A percentile compares a stretch with the other conserved stretches of the same genome.
Conservation (phyloP, 2,113 vertebrate species). For the Ammodytes dubius region DNA sequence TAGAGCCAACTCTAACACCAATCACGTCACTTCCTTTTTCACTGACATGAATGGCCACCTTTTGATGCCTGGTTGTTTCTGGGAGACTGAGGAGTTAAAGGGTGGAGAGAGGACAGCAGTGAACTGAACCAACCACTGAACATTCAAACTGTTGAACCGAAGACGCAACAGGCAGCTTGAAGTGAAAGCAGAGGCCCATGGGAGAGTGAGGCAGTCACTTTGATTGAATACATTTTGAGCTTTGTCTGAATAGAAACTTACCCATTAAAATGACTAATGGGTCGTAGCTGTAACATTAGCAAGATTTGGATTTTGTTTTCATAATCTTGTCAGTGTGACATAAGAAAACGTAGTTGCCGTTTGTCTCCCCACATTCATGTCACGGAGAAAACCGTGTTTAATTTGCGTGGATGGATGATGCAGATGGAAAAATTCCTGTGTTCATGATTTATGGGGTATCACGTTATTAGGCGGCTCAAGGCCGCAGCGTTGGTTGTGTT, state of each 20-base stretch:
- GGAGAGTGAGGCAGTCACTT: background rate
- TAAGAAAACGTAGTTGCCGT: background rate
- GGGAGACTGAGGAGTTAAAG: background rate
- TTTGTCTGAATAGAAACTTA: background rate
- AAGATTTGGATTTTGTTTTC: background rate
- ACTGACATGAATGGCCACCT: background rate
- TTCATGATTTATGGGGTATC: background rate
- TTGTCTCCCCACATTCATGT: background rate
- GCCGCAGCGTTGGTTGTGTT: background rate
- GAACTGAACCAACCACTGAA: slow-evolving; percentile 61
- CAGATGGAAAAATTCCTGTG: too few species aligned
- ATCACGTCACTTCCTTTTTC: background rate
- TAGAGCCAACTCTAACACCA: background rate
- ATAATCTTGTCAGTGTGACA: background rate
- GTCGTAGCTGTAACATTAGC: background rate
- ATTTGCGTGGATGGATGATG: background rate
- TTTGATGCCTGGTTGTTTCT: background rate
- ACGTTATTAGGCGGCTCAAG: background rate
- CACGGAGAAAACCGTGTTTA: background rate
- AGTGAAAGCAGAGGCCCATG: slow-evolving; percentile 33
- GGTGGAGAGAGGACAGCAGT: slow-evolving; percentile 42
- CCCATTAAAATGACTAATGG: background rate
- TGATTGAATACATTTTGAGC: background rate
- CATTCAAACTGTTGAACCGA: slow-evolving; percentile 32
- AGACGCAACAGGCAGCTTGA: slow-evolving; percentile 19